Evolutionary conservation across 2,888 invertebrate species (phyloP).

Genomic region (Anagyrus pseudococci): DNA sequence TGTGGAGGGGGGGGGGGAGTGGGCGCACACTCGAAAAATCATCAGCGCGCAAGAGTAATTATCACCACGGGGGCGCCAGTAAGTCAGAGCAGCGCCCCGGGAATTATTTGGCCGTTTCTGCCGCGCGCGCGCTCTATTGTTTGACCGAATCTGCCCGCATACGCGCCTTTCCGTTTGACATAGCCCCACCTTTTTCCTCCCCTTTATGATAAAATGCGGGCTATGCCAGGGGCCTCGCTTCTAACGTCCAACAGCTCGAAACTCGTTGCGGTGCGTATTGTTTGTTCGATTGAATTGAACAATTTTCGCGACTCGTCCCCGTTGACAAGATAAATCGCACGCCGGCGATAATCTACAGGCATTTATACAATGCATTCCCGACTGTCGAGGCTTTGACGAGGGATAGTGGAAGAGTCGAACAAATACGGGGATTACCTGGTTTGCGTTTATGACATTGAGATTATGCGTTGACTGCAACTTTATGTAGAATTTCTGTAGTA

Average conservation of each 20-base stretch:
- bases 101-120: slow-evolving; percentile 1
- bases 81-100: not conserved
- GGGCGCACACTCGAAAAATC: not conserved
- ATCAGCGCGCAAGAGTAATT: slow-evolving; percentile 6
- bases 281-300: slow-evolving; percentile 27
- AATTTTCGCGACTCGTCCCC: not conserved
- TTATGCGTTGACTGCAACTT: too few species aligned
- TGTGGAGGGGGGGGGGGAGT: too few species aligned
- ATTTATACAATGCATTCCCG: slow-evolving; percentile 17
- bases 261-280: slow-evolving; percentile 7
- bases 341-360: slow-evolving; percentile 23
- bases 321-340: slow-evolving; percentile 22
- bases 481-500: too few species aligned
- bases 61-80: not conserved
- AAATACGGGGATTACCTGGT: too few species aligned
- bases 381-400: slow-evolving; percentile 1
- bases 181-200: not conserved
- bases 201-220: slow-evolving; percentile 16
- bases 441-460: too few species aligned
- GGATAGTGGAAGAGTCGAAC: slow-evolving; percentile 1
- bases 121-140: slow-evolving; percentile 1
- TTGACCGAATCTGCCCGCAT: slow-evolving; percentile 18
- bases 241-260: not conserved
- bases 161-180: slow-evolving; percentile 3
- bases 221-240: not conserved